phyloP scores from a whole-genome alignment of 2,113 vertebrate genomes.

The Turdus rufiventris region DNA sequence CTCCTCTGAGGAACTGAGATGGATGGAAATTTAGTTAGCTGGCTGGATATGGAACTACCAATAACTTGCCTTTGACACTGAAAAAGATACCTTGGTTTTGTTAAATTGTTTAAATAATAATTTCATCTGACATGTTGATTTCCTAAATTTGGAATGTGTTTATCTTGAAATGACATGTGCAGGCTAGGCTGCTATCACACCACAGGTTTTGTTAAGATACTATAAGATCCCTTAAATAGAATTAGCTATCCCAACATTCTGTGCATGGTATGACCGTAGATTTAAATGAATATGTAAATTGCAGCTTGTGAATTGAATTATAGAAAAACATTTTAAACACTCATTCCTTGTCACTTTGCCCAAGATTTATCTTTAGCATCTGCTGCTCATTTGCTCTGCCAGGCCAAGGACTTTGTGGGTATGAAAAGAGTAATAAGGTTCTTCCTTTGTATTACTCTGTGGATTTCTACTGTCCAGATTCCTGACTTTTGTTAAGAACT shows the following conservation, averaged over 20 bases:
- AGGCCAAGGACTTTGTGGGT: background rate
- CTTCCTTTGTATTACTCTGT: background rate
- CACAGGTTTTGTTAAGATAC: background rate
- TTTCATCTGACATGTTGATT: background rate
- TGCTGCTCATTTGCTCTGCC: conserved; percentile 20
- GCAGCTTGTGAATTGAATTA: background rate
- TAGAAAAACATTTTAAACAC: background rate
- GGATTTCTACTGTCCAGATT: background rate
- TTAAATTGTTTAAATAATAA: background rate
- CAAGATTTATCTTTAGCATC: conserved; percentile 9
- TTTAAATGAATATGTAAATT: conserved; percentile 37
- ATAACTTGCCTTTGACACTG: background rate
- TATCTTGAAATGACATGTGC: background rate
- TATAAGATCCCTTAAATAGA: conserved; percentile 4
- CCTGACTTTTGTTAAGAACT: background rate
- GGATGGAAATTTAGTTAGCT: background rate
- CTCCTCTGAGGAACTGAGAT: background rate
- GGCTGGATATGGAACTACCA: background rate
- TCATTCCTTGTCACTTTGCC: conserved; percentile 9
- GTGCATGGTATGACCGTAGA: background rate
- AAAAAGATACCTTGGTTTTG: background rate
- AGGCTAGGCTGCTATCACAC: conserved; percentile 9
- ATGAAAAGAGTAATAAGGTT: background rate
- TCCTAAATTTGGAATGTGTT: background rate
- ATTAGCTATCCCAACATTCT: background rate